phyloP scores from a whole-genome alignment of 2,888 invertebrate genomes.

The Drosophila quinaria region DNA sequence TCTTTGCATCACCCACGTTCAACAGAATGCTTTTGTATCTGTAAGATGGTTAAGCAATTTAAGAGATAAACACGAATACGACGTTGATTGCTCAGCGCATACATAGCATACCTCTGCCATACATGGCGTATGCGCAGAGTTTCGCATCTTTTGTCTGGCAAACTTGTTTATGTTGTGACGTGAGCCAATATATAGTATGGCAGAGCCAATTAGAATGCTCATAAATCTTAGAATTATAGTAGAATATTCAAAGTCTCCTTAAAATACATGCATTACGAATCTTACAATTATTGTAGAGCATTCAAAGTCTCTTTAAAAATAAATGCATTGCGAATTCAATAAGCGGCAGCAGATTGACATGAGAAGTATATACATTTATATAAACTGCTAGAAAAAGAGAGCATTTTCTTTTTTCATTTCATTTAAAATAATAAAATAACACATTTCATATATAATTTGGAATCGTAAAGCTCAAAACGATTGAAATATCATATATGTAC shows the following conservation, averaged over 20 bases:
- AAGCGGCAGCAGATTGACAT: too few relatives aligned
- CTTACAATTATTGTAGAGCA: slow-evolving; percentile 6
- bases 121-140: slow-evolving; percentile 50
- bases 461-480: too few relatives aligned
- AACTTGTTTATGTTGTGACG: slow-evolving; percentile 55
- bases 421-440: too few relatives aligned
- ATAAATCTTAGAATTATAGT: slow-evolving; percentile 42
- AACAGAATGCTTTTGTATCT: slow-evolving; percentile 46
- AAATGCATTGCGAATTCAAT: too few relatives aligned
- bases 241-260: too few relatives aligned
- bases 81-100: slow-evolving; percentile 50
- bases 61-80: slow-evolving; percentile 64
- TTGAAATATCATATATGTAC: too few relatives aligned
- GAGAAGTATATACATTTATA: too few relatives aligned
- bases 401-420: too few relatives aligned
- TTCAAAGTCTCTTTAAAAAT: too few relatives aligned
- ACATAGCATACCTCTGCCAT: slow-evolving; percentile 8
- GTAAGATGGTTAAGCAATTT: slow-evolving; percentile 63
- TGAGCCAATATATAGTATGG: slow-evolving; percentile 53
- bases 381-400: too few relatives aligned
- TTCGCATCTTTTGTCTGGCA: slow-evolving; percentile 31
- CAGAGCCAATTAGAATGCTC: slow-evolving; percentile 50
- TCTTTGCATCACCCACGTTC: slow-evolving; percentile 34
- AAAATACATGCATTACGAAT: too few relatives aligned
- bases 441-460: too few relatives aligned